Evolutionary conservation across 2,113 vertebrate genomes (phyloP), one percentile per base, ranked within the genome.

Genomic region (Ophthalmolycus amberensis): DNA sequence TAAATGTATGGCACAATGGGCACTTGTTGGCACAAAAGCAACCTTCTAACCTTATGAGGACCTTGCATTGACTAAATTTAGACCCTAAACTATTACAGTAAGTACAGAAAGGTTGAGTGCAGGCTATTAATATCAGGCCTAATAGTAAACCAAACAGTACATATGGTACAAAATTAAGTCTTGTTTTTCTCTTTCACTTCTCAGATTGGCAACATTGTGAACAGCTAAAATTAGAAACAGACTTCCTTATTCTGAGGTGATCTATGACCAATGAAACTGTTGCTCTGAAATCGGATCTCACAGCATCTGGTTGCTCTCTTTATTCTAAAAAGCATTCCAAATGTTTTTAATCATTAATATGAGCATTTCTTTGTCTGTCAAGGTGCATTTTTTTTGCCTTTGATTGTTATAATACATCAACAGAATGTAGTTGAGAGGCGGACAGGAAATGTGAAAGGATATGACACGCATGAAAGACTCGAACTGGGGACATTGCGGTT

Each of bases 371-470:
- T 25, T 25, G 18, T 8, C 27, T 16, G 34, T 66, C 18, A 3
- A 1, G 8, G 42, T 25, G 52, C 52, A 5, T 15, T 32, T 20
- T 6, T 34, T 48, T 18, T 6, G 15, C 22, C 9, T 48, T 44
- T 27, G 4, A 44, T 16, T 18, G n/a, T 7, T 38, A 11, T 38
- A 3, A 38, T 6, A 38, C 5, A 10, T 38, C 9, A 34, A n/a
- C 71, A 37, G 22, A 25, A 20, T 85, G 12, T 15, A 18, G 38
- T 25, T 0, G 6, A 56, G 18, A 40, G 1, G 32, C 48, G 42
- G 34, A 81, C 82, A 84, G 82, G 78, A 87, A 81, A 66, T 54
- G 64, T 37, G 7, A 32, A 15, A 48, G 37, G 20, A 63, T 22
- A 32, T 56, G 67, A 75, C 14, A 56, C 7, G 50, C 40, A 40